These are phyloP conservation scores for Holotrichia oblita DNA, from an alignment of 1,140 invertebrate genomes.

Conservation along the genomic window DNA sequence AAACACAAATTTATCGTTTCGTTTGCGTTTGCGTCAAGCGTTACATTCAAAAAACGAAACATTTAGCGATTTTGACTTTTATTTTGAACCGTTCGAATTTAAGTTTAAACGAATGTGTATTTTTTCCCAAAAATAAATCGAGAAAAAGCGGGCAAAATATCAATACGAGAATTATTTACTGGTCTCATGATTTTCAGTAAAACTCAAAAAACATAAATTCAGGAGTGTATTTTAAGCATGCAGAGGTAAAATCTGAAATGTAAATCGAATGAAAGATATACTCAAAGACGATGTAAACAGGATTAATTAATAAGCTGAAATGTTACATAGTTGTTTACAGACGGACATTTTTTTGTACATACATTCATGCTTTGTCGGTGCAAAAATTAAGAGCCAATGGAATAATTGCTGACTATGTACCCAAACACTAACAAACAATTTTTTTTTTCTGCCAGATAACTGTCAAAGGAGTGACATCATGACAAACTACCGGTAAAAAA, in stretches of 20 bases:
- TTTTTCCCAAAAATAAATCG: conserved; percentile 2
- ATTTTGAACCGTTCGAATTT: not conserved
- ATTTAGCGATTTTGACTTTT: not conserved
- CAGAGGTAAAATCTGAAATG: not conserved
- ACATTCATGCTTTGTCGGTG: too few species aligned
- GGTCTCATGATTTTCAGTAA: not conserved
- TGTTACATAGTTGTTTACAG: not conserved
- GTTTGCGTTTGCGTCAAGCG: not conserved
- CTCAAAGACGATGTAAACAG: not conserved
- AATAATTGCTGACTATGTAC: not conserved
- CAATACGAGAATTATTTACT: not conserved
- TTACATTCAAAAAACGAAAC: not conserved
- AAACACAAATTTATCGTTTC: not conserved
- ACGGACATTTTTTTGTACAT: not conserved
- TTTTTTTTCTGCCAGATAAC: too few species aligned
- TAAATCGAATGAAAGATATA: not conserved
- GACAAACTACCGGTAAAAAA: too few species aligned
- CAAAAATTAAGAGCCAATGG: not conserved
- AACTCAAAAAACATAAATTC: not conserved
- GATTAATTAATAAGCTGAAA: not conserved
- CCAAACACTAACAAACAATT: not conserved
- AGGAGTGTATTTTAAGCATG: not conserved
- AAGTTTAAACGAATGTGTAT: not conserved
- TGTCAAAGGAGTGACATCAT: too few species aligned
- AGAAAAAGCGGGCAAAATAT: not conserved